These are phyloP conservation scores for Tychaedon coryphoeus DNA, from an alignment of 2,113 vertebrate genomes.

Conservation along the genomic window DNA sequence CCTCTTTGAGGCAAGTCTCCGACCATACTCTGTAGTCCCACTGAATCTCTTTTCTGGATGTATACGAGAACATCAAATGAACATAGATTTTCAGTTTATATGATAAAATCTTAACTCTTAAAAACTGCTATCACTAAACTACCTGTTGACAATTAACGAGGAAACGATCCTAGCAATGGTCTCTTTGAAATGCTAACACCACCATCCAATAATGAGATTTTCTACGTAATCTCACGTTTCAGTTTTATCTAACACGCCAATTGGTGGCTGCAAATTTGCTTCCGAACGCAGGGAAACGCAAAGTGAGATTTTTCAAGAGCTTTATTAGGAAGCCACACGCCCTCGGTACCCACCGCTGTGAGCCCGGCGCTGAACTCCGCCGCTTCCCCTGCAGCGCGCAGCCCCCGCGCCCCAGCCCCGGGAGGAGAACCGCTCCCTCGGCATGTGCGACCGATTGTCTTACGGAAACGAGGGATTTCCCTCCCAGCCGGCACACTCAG, in stretches of 20 bases:
- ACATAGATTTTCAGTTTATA: neutral
- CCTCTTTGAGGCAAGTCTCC: neutral
- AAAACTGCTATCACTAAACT: neutral
- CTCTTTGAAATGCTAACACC: neutral
- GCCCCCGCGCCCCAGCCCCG: neutral
- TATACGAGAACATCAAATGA: neutral
- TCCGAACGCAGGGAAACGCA: neutral
- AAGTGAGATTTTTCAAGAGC: neutral
- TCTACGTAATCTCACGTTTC: neutral
- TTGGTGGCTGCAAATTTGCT: neutral
- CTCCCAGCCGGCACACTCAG: slow-evolving; percentile 8
- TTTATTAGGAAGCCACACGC: neutral
- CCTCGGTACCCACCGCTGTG: neutral
- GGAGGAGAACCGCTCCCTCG: neutral
- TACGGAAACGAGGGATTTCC: slow-evolving; percentile 21
- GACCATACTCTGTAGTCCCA: neutral
- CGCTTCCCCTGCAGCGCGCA: neutral
- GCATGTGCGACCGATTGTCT: neutral
- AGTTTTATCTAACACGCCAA: neutral
- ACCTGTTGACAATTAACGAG: neutral
- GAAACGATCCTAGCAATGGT: neutral
- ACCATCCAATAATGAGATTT: neutral
- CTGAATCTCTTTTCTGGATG: neutral
- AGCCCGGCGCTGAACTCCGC: neutral
- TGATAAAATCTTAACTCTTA: neutral